Evolutionary conservation across 1,140 invertebrate species (phyloP).

Genomic region (Panonychus citri): DNA sequence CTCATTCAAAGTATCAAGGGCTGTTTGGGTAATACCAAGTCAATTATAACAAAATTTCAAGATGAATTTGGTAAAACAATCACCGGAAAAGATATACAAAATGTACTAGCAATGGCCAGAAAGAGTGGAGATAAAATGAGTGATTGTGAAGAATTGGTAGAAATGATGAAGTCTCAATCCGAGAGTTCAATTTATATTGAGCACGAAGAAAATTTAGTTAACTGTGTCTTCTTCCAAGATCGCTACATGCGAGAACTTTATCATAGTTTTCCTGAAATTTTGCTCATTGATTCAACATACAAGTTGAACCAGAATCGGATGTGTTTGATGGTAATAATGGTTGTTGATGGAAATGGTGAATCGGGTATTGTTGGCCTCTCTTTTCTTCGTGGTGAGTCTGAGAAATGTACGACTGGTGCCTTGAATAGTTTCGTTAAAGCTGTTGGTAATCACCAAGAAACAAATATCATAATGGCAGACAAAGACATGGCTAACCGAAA

Average conservation of each 20-base stretch:
- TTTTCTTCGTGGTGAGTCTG: background rate
- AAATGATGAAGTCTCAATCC: background rate
- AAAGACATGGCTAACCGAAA: background rate
- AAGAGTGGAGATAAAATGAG: background rate
- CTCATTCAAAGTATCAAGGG: background rate
- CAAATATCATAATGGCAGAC: background rate
- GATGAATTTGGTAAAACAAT: background rate
- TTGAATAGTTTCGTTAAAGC: background rate
- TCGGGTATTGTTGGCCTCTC: background rate
- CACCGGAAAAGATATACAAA: background rate
- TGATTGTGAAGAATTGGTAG: background rate
- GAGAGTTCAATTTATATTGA: background rate
- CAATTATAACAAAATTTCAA: background rate
- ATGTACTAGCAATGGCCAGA: background rate
- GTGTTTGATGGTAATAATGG: background rate
- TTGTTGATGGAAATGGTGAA: background rate
- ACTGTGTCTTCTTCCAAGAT: constrained; percentile 1
- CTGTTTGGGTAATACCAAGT: background rate
- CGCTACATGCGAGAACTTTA: background rate
- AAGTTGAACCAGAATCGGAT: background rate
- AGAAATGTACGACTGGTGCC: background rate
- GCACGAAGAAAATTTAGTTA: background rate
- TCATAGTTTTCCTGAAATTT: background rate
- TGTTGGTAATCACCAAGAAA: background rate
- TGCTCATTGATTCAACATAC: constrained; percentile 1